A percentile compares a stretch with the other conserved stretches of the same genome.
Conservation (phyloP, 2,113 vertebrate genomes). For the Danionella cerebrum region DNA sequence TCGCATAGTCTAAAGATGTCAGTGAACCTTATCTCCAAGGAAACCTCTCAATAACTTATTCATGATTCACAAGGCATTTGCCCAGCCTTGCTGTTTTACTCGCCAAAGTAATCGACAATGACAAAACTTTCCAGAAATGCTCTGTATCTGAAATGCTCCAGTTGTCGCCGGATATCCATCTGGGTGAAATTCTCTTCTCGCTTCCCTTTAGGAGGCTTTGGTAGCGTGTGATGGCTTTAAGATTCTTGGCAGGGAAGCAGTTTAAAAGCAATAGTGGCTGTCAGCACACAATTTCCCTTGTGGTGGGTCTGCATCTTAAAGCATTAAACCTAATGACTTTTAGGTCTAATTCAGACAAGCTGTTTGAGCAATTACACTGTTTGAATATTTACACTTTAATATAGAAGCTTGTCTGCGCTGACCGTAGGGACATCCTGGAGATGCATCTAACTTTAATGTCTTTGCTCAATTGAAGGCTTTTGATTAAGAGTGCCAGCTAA, state of each 20-base stretch:
- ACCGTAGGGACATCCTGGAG: not conserved
- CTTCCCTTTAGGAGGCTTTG: slow-evolving; percentile 12
- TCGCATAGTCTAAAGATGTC: slow-evolving; percentile 41
- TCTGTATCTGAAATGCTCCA: slow-evolving; percentile 11
- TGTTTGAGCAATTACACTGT: not conserved
- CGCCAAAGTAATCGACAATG: slow-evolving; percentile 36
- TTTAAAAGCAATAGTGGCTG: slow-evolving; percentile 27
- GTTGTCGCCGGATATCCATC: slow-evolving; percentile 24
- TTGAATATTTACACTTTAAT: slow-evolving; percentile 17
- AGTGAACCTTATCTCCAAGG: slow-evolving; percentile 43
- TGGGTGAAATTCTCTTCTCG: slow-evolving; percentile 17
- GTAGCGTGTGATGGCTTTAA: slow-evolving; percentile 21
- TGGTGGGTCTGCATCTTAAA: slow-evolving; percentile 21
- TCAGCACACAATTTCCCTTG: slow-evolving; percentile 25
- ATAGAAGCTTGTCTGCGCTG: not conserved
- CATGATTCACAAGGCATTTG: slow-evolving; percentile 37
- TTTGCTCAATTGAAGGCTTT: not conserved
- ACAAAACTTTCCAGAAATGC: slow-evolving; percentile 36
- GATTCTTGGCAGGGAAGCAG: slow-evolving; percentile 24
- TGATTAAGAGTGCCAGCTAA: not conserved
- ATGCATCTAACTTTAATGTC: not conserved
- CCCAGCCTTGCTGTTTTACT: slow-evolving; percentile 33
- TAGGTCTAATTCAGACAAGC: not conserved
- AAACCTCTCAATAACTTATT: slow-evolving; percentile 48
- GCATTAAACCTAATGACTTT: slow-evolving; percentile 20